phyloP scores from a whole-genome alignment of 1,140 invertebrate genomes.

The Drosophila seguyi region DNA sequence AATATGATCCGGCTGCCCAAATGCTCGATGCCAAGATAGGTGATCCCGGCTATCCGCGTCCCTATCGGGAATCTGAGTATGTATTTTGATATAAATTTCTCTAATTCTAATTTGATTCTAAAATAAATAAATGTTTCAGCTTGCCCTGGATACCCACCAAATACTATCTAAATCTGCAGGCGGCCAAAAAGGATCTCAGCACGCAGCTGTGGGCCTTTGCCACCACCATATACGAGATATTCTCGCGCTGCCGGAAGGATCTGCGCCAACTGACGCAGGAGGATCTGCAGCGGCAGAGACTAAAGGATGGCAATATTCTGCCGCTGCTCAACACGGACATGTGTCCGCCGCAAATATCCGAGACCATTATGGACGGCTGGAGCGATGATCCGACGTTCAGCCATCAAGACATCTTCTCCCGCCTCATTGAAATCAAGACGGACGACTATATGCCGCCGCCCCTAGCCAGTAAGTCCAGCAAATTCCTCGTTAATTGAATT shows the following conservation, averaged over 20 bases:
- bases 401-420: slow-evolving; percentile 87
- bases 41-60: slow-evolving; percentile 90
- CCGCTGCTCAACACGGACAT: slow-evolving; percentile 87
- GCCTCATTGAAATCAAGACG: slow-evolving; percentile 58
- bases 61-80: slow-evolving; percentile 67
- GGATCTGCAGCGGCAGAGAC: slow-evolving; percentile 78
- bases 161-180: slow-evolving; percentile 89
- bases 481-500: neutral
- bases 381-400: slow-evolving; percentile 90
- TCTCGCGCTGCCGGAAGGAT: slow-evolving; percentile 89
- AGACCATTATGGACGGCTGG: slow-evolving; percentile 94
- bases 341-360: slow-evolving; percentile 93
- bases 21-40: slow-evolving; percentile 91
- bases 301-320: slow-evolving; percentile 85
- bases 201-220: slow-evolving; percentile 95
- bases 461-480: slow-evolving; percentile 22
- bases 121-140: slow-evolving; percentile 85
- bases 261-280: slow-evolving; percentile 33
- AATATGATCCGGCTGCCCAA: slow-evolving; percentile 87
- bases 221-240: slow-evolving; percentile 96
- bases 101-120: too few species aligned
- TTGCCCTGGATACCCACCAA: slow-evolving; percentile 95
- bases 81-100: too few species aligned
- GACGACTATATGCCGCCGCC: slow-evolving; percentile 33
- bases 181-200: slow-evolving; percentile 87